Base-by-base conservation (phyloP, 2,888 invertebrate species). In the Drosophila fungiperda region DNA sequence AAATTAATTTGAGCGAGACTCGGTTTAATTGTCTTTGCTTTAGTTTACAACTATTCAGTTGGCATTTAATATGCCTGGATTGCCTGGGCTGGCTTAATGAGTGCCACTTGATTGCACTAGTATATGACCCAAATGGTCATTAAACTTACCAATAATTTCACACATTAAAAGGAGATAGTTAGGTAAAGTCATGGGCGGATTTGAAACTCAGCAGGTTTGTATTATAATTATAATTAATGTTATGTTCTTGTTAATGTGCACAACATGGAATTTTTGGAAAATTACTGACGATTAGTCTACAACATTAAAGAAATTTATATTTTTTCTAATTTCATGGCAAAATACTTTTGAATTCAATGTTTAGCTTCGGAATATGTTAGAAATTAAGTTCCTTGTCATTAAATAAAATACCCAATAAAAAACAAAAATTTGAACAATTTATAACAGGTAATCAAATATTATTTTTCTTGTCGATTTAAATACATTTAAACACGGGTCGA, bases 1-100 rank as follows among this genome's bases (percentile, higher is more conserved):
- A 76, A 82, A 75, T 83, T 81, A 81, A 76, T 83, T 73, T 81
- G 38, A 70, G 75, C 58, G 69, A 33, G 33, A 58, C 61, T 58
- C 57, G 61, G 74, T 68, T 65, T 69, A 76, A 82, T 82, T 82
- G 67, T 79, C 74, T 84, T 85, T 72, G 59, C 62, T 53, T 61
- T 67, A 61, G 70, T 67, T 76, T 59, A 63, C 69, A 70, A 68
- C 68, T 52, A 72, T 53, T 36, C 60, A 52, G 68, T 23, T 40
- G 40, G 59, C 62, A 61, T 55, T 49, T 65, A 65, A 78, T 67
- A 48, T 42, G 50, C 60, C 61, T 66, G 60, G 62, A 67, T 60
- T 50, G 50, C 57, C 61, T 66, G 60, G 62, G 72, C 57, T 50
- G 50, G 72, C 38, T 55, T 62, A 55, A 73, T 67, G 54, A 57